phyloP scores from a whole-genome alignment of 1,140 invertebrate species.

The Bombus polaris region DNA sequence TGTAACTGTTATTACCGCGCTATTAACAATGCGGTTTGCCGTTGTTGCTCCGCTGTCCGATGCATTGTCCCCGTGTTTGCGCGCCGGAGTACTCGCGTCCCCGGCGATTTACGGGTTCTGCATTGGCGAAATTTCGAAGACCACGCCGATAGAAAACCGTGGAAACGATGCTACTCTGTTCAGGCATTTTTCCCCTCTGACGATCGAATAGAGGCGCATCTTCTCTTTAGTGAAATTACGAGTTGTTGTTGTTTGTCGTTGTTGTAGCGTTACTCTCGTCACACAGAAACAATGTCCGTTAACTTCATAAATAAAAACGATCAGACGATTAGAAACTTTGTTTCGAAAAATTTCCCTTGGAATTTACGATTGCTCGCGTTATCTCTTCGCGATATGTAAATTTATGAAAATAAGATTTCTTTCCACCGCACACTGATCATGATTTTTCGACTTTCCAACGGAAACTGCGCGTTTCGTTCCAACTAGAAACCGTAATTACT shows the following conservation, averaged over 20 bases:
- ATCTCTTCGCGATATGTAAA: no score
- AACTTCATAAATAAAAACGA: no score
- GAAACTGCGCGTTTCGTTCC: not conserved
- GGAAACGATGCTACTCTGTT: no score
- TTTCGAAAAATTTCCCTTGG: no score
- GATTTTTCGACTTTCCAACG: not conserved
- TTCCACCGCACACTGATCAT: fast-evolving
- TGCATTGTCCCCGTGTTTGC: conserved; percentile 25
- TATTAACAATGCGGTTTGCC: conserved; percentile 55
- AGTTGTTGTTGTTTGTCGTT: fast-evolving
- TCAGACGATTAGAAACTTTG: fast-evolving
- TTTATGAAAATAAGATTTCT: no score
- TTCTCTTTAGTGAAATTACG: no score
- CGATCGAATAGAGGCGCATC: no score
- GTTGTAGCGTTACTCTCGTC: no score
- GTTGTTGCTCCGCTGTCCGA: conserved; percentile 39
- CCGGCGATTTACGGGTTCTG: conserved; percentile 18
- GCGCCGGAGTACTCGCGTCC: not conserved
- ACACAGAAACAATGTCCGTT: fast-evolving
- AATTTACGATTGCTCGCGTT: no score
- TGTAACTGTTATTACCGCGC: conserved; percentile 51
- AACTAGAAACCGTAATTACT: no score
- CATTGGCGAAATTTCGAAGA: conserved; percentile 15
- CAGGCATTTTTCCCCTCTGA: no score
- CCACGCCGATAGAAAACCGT: no score